Evolutionary conservation across 2,888 invertebrate genomes (phyloP), one percentile per base, ranked within the genome.

Genomic region (Himalopsyche tibetana): DNA sequence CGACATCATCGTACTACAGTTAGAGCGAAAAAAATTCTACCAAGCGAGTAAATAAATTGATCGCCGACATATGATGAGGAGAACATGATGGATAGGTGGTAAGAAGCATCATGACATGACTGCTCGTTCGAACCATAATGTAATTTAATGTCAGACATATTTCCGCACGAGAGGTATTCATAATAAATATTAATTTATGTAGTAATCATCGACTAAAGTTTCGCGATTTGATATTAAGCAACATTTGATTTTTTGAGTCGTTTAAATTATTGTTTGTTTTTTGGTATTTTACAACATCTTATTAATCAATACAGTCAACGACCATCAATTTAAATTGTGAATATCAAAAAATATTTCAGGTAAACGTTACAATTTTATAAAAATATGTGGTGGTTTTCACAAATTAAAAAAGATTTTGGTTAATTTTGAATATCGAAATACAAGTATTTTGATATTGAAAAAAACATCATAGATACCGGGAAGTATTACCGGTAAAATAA

Each of bases 71-170:
- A 36, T 55, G 55, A 15, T 55, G 82, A 1, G 12, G 28, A 12
- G 56, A 19, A 40, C 38, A 28, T 55, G 82, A 56, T 51, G 82
- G 82, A 63, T 55, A 82, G 82, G 82, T 45, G 55, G 85, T 55
- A 85, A 85, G 82, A 45, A 79, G 40, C 82, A 69, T 55, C 42
- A 45, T 79, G 85, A 85, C 80, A 80, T 80, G 42, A 17, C 80
- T n/a, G 40, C 40, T 38, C 80, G 40, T 80, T 80, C 80, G 5
- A 8, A 17, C 80, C 63, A 19, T 63, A 63, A 63, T 63, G 19
- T 63, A 9, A 63, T 63, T 19, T 6, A 63, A 63, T 63, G 11
- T 28, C 63, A 19, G 63, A 63, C 63, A 63, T 63, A 63, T 63
- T 19, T 63, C 63, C 19, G 19, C 19, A 19, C 56, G n/a, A 56